These are phyloP conservation scores for Melanogrammus aeglefinus DNA, from an alignment of 2,797 vertebrate species.

Conservation along the genomic window DNA sequence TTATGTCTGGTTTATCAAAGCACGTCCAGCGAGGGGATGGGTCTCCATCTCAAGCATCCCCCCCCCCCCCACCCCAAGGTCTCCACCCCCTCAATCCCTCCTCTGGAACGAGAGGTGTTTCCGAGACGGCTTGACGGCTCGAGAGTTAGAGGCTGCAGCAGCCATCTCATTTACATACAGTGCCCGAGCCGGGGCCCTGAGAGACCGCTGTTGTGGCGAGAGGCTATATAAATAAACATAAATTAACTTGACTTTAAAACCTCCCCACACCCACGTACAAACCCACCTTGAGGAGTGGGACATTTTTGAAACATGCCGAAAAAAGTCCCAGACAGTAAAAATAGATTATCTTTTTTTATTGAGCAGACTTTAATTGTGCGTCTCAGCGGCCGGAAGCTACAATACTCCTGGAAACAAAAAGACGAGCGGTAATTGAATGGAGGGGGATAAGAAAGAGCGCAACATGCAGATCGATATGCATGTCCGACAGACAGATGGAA, in stretches of 20 bases:
- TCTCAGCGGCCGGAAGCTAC: not conserved
- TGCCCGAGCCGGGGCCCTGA: too few relatives aligned
- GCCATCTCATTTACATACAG: not conserved
- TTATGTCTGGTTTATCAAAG: not conserved
- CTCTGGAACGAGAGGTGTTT: not conserved
- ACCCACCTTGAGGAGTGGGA: not conserved
- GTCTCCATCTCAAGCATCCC: too few relatives aligned
- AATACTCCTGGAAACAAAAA: not conserved
- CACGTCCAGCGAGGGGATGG: not conserved
- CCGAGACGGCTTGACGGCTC: not conserved
- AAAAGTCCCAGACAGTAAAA: not conserved
- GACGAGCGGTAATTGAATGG: not conserved
- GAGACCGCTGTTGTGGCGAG: not conserved
- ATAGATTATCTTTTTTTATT: not conserved
- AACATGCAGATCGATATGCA: not conserved
- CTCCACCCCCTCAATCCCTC: not conserved
- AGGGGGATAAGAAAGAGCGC: not conserved
- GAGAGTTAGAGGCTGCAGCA: not conserved
- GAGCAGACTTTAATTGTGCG: not conserved
- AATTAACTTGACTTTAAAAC: not conserved
- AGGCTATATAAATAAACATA: not conserved
- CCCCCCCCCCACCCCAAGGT: not conserved
- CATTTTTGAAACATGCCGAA: not conserved
- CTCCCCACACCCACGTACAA: not conserved
- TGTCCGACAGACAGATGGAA: not conserved